Evolutionary conservation across 2,888 invertebrate species (phyloP).

Genomic region (Poecilus cupreus): DNA sequence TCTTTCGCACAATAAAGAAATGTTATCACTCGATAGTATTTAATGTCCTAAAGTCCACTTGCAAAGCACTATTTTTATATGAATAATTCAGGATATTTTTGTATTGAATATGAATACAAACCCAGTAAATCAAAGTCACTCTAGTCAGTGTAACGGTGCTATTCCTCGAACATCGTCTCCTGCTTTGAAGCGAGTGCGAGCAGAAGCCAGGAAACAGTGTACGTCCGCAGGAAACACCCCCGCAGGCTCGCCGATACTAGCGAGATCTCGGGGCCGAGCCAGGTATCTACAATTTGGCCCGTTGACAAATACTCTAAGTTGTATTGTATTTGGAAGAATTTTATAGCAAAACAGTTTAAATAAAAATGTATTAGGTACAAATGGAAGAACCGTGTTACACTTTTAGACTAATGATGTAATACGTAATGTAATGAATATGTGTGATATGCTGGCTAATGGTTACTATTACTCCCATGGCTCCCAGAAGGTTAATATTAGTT

Average conservation of each 20-base stretch:
- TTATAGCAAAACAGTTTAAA: too few species aligned
- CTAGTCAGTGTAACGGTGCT: constrained; percentile 52
- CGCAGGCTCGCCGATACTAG: constrained; percentile 48
- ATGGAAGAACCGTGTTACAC: background rate
- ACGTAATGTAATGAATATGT: constrained; percentile 1
- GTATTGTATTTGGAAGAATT: too few species aligned
- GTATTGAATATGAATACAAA: background rate
- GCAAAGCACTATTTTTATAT: constrained; percentile 35
- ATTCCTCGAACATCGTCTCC: constrained; percentile 39
- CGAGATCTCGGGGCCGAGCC: constrained; percentile 40
- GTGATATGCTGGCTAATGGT: background rate
- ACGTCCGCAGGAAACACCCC: constrained; percentile 51
- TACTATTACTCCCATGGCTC: background rate
- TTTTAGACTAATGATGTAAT: constrained; percentile 1
- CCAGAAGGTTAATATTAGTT: background rate
- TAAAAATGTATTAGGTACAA: background rate
- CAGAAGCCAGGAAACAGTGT: constrained; percentile 28
- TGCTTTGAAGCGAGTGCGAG: constrained; percentile 16
- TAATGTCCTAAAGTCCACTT: background rate
- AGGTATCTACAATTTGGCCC: constrained; percentile 29
- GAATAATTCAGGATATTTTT: background rate
- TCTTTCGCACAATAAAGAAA: background rate
- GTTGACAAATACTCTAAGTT: too few species aligned
- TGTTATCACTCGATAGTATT: background rate
- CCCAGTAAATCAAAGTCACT: background rate